phyloP scores from a whole-genome alignment of 2,797 vertebrate genomes.

The Myotis myotis region DNA sequence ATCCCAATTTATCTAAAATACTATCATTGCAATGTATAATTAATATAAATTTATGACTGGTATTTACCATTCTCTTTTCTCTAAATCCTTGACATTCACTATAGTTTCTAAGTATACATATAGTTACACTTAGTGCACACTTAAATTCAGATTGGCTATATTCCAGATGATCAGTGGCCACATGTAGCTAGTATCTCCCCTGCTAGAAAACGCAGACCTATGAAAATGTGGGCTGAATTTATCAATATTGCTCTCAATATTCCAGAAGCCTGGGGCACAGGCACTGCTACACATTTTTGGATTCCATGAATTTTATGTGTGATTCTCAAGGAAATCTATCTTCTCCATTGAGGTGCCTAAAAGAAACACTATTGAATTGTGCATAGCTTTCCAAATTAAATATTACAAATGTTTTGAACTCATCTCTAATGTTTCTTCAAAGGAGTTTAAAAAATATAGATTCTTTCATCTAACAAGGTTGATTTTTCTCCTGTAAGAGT shows the following conservation, averaged over 20 bases:
- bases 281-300: background rate
- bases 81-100: background rate
- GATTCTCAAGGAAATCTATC: background rate
- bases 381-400: slow-evolving; percentile 62
- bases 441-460: slow-evolving; percentile 74
- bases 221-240: background rate
- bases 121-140: background rate
- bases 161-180: background rate
- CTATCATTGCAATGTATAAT: background rate
- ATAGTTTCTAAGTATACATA: background rate
- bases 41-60: background rate
- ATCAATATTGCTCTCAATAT: background rate
- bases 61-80: background rate
- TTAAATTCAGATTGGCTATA: background rate
- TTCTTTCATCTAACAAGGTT: slow-evolving; percentile 71
- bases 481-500: slow-evolving; percentile 69
- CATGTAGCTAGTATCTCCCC: background rate
- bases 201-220: background rate
- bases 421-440: slow-evolving; percentile 74
- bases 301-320: background rate
- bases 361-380: slow-evolving; percentile 48
- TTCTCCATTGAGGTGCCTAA: background rate
- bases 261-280: background rate
- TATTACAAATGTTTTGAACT: slow-evolving; percentile 69
- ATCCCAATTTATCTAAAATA: background rate